Base-by-base conservation (phyloP, 1,140 invertebrate species). In the Lasioglossum albipes region DNA sequence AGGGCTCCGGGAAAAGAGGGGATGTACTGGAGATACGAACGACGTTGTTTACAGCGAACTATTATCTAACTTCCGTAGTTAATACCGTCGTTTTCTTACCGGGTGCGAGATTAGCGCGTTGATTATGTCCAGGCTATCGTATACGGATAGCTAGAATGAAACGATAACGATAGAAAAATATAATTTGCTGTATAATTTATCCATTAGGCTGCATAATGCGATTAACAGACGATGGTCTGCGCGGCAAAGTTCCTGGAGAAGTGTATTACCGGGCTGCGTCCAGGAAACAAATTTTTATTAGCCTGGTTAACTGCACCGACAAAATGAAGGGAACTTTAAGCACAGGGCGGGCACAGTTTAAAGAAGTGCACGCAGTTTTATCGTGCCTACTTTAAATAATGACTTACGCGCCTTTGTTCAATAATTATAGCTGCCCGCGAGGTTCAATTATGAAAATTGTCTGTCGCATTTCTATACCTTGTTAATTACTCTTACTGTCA, bases 51-150 rank as follows among this genome's bases (percentile, higher is more conserved):
- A 54, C 66, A 67, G 45, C 42, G 54, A 69, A 10, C 82, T 76
- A 79, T 82, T 85, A 82, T 72, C 64, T 71, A 59, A 78, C 59
- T 81, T 54, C 73, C 69, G 31, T 66, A 57, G 27, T 77, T 81
- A 75, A 87, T 67, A 64, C 67, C 62, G 54, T 59, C 74, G 22
- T 75, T 78, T 75, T 72, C 64, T 70, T 70, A 57, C 36, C 27
- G 54, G 49, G 75, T 61, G 52, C 42, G 36, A 74, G 75, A 76
- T 84, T 84, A 81, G 59, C 77, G 36, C 62, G 65, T 79, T 69
- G 79, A 68, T 75, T 75, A 57, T 31, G 22, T 66, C 65, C 76
- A 74, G 42, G 13, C 18, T 27, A 49, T 31, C 36, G 2, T 36
- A 3, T 36, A 5, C 36, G 36, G 45, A 49, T 49, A 49, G 45